phyloP scores from a whole-genome alignment of 2,113 vertebrate species.

The Sarotherodon lohbergeri region DNA sequence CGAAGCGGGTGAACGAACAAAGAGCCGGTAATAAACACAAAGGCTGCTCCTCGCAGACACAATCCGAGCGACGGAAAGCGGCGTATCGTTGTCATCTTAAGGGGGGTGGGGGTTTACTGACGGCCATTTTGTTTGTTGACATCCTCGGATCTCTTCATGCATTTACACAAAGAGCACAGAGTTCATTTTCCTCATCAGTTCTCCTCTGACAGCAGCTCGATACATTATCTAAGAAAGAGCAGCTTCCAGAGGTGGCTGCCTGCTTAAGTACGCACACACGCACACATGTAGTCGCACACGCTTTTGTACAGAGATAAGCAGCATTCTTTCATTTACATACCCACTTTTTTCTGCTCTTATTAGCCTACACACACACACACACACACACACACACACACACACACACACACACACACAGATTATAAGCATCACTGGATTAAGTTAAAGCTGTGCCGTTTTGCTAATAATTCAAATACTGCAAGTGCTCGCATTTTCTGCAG shows the following conservation, averaged over 20 bases:
- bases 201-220: background rate
- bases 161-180: background rate
- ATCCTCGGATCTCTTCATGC: background rate
- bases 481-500: slow-evolving; percentile 43
- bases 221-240: background rate
- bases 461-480: slow-evolving; percentile 61
- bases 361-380: background rate
- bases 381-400: background rate
- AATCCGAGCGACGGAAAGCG: background rate
- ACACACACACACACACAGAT: slow-evolving; percentile 13
- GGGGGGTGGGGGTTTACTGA: background rate
- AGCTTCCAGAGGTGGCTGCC: slow-evolving; percentile 6
- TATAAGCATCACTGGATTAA: slow-evolving; percentile 48
- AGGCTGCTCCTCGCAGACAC: background rate
- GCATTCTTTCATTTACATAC: slow-evolving; percentile 25
- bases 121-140: slow-evolving; percentile 14
- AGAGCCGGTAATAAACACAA: slow-evolving; percentile 2
- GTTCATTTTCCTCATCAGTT: background rate
- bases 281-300: background rate
- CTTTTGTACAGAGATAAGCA: slow-evolving; percentile 14
- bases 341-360: slow-evolving; percentile 6
- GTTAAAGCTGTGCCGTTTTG: slow-evolving; percentile 38
- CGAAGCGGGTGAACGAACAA: background rate
- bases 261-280: background rate
- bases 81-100: background rate